Conservation (phyloP, 2,888 invertebrate species). For the Andrena dorsata region DNA sequence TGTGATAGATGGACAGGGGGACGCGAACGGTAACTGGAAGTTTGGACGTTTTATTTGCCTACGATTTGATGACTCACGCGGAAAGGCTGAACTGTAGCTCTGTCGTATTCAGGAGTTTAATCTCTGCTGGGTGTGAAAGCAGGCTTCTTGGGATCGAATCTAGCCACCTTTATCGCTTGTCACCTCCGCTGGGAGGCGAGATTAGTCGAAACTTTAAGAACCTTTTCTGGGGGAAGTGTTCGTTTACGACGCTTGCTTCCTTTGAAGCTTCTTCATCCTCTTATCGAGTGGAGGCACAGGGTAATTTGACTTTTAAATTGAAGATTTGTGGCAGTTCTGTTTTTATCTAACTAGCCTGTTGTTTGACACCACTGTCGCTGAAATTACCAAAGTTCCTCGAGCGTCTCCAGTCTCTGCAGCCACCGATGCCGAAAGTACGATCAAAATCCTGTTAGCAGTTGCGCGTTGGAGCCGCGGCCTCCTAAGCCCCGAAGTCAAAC, state of each 20-base stretch:
- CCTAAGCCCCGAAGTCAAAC: conserved; percentile 52
- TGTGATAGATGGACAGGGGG: background rate
- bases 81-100: background rate
- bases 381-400: background rate
- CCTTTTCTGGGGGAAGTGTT: too few species aligned
- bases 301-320: too few species aligned
- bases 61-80: background rate
- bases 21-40: background rate
- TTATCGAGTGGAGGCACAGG: too few species aligned
- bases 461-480: conserved; percentile 33
- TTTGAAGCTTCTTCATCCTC: too few species aligned
- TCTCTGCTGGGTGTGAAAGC: background rate
- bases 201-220: too few species aligned
- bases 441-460: conserved; percentile 58
- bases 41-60: background rate
- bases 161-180: too few species aligned
- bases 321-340: too few species aligned
- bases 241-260: too few species aligned
- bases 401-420: background rate
- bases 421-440: conserved; percentile 14
- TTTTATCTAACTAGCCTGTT: too few species aligned
- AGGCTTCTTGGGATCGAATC: background rate
- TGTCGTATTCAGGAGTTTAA: background rate
- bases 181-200: too few species aligned
- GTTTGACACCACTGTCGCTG: background rate